Evolutionary conservation across 2,113 vertebrate species (phyloP).

Genomic region (Hucho hucho): DNA sequence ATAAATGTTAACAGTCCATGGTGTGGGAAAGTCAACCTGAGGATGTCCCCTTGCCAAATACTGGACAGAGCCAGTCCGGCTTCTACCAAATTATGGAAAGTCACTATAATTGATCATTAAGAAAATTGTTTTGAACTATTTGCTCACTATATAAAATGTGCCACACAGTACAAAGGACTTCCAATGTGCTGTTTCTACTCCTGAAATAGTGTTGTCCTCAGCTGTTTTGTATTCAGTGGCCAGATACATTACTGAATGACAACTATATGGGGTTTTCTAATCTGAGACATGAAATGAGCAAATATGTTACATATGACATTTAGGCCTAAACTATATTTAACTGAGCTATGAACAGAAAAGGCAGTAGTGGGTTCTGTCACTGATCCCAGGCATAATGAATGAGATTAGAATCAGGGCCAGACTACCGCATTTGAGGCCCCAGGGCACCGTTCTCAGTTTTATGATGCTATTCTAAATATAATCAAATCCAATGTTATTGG

Average conservation of each 20-base stretch:
- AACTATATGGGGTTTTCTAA: background rate
- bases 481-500: no score
- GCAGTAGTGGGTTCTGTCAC: background rate
- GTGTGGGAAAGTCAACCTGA: no score
- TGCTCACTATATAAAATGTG: constrained; percentile 40
- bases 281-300: background rate
- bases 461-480: no score
- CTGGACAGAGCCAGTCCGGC: no score
- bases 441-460: no score
- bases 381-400: background rate
- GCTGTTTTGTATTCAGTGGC: background rate
- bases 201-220: background rate
- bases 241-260: background rate
- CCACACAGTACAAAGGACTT: constrained; percentile 1
- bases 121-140: constrained; percentile 44
- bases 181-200: background rate
- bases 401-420: background rate
- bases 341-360: background rate
- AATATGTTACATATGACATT: background rate
- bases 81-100: constrained; percentile 8
- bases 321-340: no score
- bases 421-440: no score
- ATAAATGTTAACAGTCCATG: background rate
- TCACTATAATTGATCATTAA: constrained; percentile 45
- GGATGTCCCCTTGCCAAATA: no score